Evolutionary conservation across 2,113 vertebrate genomes (phyloP), one percentile per base, ranked within the genome.

Genomic region (Tyto alba): DNA sequence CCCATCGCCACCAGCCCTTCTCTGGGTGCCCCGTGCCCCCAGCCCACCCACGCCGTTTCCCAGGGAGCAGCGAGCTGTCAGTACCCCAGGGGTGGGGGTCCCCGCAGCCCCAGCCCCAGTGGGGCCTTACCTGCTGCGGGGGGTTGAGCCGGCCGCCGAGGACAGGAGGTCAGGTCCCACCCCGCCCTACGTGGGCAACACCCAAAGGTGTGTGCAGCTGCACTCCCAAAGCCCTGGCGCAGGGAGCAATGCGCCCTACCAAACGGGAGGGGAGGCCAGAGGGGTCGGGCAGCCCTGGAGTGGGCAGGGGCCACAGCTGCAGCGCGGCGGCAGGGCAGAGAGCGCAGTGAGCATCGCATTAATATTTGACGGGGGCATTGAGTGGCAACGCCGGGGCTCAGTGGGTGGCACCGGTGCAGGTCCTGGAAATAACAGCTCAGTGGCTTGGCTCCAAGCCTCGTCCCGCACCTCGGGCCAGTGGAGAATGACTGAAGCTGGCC

Each of bases 321-420:
- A 43, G 63, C 1, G 2, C 69, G 55, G 55, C 47, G 34, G 29
- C 45, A 67, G 43, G 57, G 85, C 64, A 77, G 23, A 30, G 50
- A 80, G 59, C 1, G 10, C 64, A 32, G 32, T 32, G 57, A 95
- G 38, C 85, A 19, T 30, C 38, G 3, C 55, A 85, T 95, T 77
- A 96, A 96, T 95, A 93, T 88, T 96, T 95, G 78, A 96, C 14
- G 1, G 64, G 50, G 45, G 93, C 86, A 95, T 95, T 85, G 7
- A 85, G 91, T 95, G 64, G 89, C 93, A 93, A 48, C 16, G 13
- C n/a, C 13, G 3, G 43, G n/a, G 82, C 81, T 91, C 57, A 16
- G 81, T 48, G 85, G 72, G 21, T 80, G 81, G 73, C 92, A 80
- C 73, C 34, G 9, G 57, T 14, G 0, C 73, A 1, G 2, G 77